Conservation (phyloP, 2,888 invertebrate genomes). For the Lepidocyrtoides sp. region DNA sequence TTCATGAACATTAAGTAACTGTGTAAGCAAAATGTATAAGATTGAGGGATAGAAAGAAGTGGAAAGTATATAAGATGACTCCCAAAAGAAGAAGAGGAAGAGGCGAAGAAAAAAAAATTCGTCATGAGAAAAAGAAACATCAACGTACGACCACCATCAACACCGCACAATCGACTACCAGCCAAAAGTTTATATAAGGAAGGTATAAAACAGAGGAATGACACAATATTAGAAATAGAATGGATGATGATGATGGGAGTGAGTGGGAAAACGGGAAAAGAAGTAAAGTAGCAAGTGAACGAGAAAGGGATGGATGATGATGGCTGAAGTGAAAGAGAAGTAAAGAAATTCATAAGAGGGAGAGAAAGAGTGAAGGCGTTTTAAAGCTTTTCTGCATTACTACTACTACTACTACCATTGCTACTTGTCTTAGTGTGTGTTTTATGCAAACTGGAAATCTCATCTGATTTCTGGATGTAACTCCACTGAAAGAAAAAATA, state of each 20-base stretch:
- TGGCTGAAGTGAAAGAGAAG: slow-evolving; percentile 54
- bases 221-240: slow-evolving; percentile 55
- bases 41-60: slow-evolving; percentile 28
- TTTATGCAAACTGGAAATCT: slow-evolving; percentile 72
- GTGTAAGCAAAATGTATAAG: slow-evolving; percentile 34
- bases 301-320: slow-evolving; percentile 68
- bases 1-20: slow-evolving; percentile 56
- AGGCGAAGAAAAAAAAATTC: slow-evolving; percentile 22
- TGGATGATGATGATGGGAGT: slow-evolving; percentile 65
- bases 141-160: slow-evolving; percentile 29
- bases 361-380: slow-evolving; percentile 20
- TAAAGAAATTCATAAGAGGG: slow-evolving; percentile 51
- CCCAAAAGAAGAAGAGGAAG: slow-evolving; percentile 33
- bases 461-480: slow-evolving; percentile 64
- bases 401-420: not conserved
- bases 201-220: not conserved
- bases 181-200: not conserved
- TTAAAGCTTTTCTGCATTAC: slow-evolving; percentile 18
- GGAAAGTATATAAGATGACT: slow-evolving; percentile 48
- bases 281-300: slow-evolving; percentile 45
- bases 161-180: slow-evolving; percentile 19
- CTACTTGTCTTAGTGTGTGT: not conserved
- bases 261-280: slow-evolving; percentile 46
- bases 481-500: not conserved
- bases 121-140: slow-evolving; percentile 29